Evolutionary conservation across 2,113 vertebrate species (phyloP).

Genomic region (Sciurus niger): DNA sequence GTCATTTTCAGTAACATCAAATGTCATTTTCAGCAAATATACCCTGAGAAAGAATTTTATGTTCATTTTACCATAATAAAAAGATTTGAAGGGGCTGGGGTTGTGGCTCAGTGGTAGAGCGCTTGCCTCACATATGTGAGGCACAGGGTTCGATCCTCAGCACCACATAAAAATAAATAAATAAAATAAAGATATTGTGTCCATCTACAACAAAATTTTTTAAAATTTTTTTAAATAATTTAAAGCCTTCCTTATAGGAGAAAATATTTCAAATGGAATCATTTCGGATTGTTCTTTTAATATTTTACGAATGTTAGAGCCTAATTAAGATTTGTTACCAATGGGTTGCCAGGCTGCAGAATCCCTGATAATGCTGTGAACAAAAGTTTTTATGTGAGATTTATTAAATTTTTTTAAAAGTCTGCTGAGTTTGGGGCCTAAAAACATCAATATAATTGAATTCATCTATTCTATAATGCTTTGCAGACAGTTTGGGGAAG

Average conservation of each 20-base stretch:
- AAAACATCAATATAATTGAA: constrained; percentile 66
- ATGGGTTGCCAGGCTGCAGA: background rate
- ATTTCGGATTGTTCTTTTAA: constrained; percentile 65
- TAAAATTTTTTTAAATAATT: background rate
- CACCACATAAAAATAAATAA: no score
- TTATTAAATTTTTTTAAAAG: background rate
- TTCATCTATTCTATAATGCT: constrained; percentile 66
- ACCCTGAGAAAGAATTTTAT: constrained; percentile 17
- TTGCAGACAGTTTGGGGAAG: constrained; percentile 59
- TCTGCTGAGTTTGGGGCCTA: constrained; percentile 63
- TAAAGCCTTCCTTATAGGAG: background rate
- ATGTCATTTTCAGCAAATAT: constrained; percentile 54
- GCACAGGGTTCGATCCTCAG: no score
- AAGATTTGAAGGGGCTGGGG: background rate
- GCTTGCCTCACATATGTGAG: no score
- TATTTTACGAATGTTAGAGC: constrained; percentile 61
- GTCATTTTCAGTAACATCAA: constrained; percentile 37
- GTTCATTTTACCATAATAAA: constrained; percentile 51
- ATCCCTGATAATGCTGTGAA: background rate
- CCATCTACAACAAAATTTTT: no score
- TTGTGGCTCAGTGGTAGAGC: no score
- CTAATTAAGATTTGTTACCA: background rate
- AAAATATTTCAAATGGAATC: constrained; percentile 34
- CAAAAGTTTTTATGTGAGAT: background rate
- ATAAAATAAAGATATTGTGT: no score